Evolutionary conservation across 2,113 vertebrate genomes (phyloP), one percentile per base, ranked within the genome.

Genomic region (Solea solea): DNA sequence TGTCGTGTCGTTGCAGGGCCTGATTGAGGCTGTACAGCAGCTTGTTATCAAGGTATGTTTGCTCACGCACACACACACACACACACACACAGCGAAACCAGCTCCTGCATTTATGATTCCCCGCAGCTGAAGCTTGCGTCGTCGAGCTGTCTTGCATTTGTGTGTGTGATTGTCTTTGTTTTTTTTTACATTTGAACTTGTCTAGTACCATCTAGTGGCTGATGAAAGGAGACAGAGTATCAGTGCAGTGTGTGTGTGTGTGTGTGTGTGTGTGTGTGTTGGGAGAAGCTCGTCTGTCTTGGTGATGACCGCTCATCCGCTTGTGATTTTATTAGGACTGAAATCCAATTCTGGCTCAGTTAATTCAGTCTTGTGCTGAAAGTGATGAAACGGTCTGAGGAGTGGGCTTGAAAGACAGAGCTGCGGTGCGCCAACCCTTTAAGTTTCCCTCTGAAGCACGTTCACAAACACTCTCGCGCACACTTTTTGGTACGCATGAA

Each of bases 1-100:
- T 80, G 76, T 66, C 74, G n/a, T 84, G 65, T 89, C 61, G 76
- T 87, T 69, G 2, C 80, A 95, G 93, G 93, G 94, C 16, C 82
- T 95, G 81, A 93, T 91, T 69, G 93, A 93, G 45, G 94, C 94
- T 42, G 90, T 95, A 6, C 91, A 81, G 78, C 88, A 93, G 77
- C 90, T 95, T 3, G 91, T 86, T 54, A 72, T 85, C 51, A 93
- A 93, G 93, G 94, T 92, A 90, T 3, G 86, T 80, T 44, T 71
- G 51, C 49, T 66, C 8, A 66, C 41, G 15, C 48, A 46, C 9
- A 46, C 42, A 44, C 42, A 10, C 7, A 44, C 51, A 70, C 8
- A 66, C 44, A n/a, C 46, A 53, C 21, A 8, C 42, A 44, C 42
- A 8, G 42, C 42, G 6, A 52, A 11, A 34, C 27, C 27, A 54